These are phyloP conservation scores for Peromyscus attwateri DNA, from an alignment of 2,797 vertebrate species.

Conservation along the genomic window DNA sequence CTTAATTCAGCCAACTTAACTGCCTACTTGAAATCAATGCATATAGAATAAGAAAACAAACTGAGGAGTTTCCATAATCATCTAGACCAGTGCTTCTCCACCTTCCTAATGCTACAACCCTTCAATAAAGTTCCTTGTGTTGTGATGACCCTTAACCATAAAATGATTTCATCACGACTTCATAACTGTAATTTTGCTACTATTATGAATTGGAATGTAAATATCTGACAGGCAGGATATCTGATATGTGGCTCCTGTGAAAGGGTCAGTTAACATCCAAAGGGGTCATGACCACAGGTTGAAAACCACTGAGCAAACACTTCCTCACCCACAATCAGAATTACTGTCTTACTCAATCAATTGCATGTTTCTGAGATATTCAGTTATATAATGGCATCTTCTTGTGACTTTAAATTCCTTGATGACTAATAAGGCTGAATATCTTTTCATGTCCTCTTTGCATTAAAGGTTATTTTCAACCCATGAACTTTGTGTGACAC, in stretches of 20 bases:
- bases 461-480: background rate
- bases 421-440: background rate
- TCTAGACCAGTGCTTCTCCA: background rate
- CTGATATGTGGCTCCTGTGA: background rate
- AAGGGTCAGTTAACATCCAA: background rate
- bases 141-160: background rate
- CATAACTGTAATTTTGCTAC: background rate
- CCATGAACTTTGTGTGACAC: background rate
- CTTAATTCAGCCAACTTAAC: background rate
- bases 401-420: slow-evolving; percentile 2
- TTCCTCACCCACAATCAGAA: background rate
- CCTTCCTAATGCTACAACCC: background rate
- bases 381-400: background rate
- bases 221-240: background rate
- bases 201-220: background rate
- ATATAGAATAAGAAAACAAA: background rate
- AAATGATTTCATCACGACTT: background rate
- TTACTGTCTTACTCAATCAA: background rate
- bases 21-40: background rate
- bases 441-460: background rate
- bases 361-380: background rate
- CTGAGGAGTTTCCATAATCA: background rate
- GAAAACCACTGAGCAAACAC: background rate
- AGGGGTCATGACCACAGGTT: background rate
- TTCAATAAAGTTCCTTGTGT: background rate